phyloP scores from a whole-genome alignment of 2,797 vertebrate species.

The Cercopithecus diana region DNA sequence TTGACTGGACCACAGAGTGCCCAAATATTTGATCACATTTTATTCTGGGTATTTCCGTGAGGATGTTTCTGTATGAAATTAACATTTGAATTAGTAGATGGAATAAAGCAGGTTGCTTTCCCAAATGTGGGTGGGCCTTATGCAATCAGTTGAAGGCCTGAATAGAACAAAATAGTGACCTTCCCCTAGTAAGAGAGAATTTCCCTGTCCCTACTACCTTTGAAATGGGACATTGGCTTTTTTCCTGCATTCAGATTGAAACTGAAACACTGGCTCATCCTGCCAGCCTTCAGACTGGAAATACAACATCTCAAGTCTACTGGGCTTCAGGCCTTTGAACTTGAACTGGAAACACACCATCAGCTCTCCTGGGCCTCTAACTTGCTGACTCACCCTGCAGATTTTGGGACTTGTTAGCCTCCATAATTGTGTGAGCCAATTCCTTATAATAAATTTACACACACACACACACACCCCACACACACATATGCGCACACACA shows the following conservation, averaged over 20 bases:
- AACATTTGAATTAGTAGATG: neutral
- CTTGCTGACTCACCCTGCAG: neutral
- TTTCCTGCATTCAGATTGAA: neutral
- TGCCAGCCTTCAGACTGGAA: neutral
- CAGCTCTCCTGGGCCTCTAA: neutral
- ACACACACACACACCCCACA: neutral
- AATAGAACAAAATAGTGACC: neutral
- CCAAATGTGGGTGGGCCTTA: neutral
- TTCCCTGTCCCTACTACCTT: neutral
- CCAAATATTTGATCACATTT: neutral
- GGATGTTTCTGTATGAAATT: neutral
- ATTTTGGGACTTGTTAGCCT: neutral
- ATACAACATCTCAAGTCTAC: fast-evolving
- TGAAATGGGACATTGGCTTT: too few relatives aligned
- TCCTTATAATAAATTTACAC: neutral
- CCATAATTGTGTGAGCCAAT: neutral
- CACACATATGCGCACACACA: neutral
- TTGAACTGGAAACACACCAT: neutral
- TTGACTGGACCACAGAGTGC: neutral
- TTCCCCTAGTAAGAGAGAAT: neutral
- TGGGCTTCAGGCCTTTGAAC: neutral
- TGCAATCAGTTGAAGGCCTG: neutral
- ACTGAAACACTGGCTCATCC: neutral
- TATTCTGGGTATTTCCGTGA: neutral
- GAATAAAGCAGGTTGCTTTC: neutral